Evolutionary conservation across 2,888 invertebrate genomes (phyloP), one percentile per base, ranked within the genome.

Genomic region (Tetrapedia diversipes): DNA sequence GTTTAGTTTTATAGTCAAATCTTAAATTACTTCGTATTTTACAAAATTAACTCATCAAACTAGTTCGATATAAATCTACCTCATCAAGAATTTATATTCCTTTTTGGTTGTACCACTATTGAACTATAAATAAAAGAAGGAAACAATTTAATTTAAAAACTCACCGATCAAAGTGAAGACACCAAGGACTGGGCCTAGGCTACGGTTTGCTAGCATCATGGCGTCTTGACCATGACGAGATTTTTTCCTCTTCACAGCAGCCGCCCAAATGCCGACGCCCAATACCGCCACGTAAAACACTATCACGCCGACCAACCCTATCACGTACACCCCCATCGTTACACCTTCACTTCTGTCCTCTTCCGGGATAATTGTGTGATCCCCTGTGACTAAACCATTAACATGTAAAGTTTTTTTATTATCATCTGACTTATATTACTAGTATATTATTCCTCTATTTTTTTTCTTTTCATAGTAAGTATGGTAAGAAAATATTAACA

Each of bases 81-180:
- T 49, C 4, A n/a, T n/a, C 4, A 1, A 8, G 1, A 1, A 56
- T 39, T 37, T 37, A 16, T 1, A 41, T n/a, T n/a, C 1, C 27
- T 24, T 4, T 24, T 37, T 56, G 16, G 6, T 39, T n/a, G 8
- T 10, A 16, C 14, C n/a, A 39, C n/a, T 19, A 8, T 47, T 19
- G 34, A 34, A 22, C n/a, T 3, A 19, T 2, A 7, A 7, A 54
- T 3, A 3, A 11, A n/a, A 24, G 2, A 8, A 7, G 11, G 14
- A 39, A 22, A 6, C 19, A 14, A 8, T 41, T 27, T 39, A 34
- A 19, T 66, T 27, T 27, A 1, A 16, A 32, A 27, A 78, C 90
- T 92, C 87, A 95, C 95, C 95, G 82, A 95, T 94, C 92, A 96
- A 94, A 1, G 95, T 95, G 89, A 95, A 94, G 67, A 95, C 93